Evolutionary conservation across 2,888 invertebrate genomes (phyloP).

Genomic region (Eupithecia vulgata): DNA sequence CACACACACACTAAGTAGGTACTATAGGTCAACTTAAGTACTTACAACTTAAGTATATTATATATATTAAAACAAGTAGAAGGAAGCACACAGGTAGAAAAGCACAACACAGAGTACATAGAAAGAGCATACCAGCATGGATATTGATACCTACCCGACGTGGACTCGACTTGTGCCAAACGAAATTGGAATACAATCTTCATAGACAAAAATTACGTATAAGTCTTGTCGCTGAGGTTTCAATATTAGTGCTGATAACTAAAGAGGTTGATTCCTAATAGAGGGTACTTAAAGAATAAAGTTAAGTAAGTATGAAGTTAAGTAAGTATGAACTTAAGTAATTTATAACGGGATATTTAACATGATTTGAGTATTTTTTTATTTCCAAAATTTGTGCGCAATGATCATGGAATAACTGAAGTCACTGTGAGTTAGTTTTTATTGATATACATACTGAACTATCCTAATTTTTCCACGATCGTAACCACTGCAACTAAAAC

Average conservation of each 20-base stretch:
- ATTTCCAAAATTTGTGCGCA: no score
- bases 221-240: background rate
- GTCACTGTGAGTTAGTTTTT: no score
- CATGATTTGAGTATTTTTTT: no score
- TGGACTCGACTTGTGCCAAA: background rate
- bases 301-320: background rate
- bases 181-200: background rate
- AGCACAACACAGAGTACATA: slow-evolving; percentile 76
- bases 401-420: no score
- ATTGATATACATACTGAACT: no score
- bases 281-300: background rate
- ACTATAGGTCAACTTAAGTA: background rate
- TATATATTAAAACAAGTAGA: slow-evolving; percentile 31
- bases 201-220: background rate
- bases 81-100: slow-evolving; percentile 74
- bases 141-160: background rate
- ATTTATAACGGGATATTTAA: no score
- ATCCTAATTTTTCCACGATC: no score
- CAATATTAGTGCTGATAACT: background rate
- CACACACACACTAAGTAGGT: background rate
- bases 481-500: no score
- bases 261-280: background rate
- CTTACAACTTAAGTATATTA: no score
- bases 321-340: background rate
- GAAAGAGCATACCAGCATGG: background rate